Evolutionary conservation across 2,797 vertebrate species (phyloP), one percentile per base, ranked within the genome.

Genomic region (Lagorchestes hirsutus): DNA sequence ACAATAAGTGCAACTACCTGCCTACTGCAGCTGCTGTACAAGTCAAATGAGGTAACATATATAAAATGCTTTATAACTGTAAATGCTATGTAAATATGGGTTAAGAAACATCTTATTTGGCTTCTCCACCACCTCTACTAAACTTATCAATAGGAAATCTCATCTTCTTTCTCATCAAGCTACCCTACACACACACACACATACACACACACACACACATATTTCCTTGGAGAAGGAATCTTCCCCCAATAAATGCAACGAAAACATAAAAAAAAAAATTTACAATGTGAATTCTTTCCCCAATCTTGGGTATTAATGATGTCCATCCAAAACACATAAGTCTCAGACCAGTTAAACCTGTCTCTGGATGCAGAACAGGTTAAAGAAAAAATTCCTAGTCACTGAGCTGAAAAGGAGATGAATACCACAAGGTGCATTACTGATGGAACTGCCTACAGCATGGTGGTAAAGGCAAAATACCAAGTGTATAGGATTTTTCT

Each of bases 291-390:
- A 55, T 93, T 97, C 52, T 93, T 96, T 95, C 56, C 91, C 95
- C 54, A 96, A 95, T 9, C 46, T 95, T 92, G 1, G 94, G 14
- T 95, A 93, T 92, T 95, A 96, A 94, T 95, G 92, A 90, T 87
- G 93, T 6, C 5, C 62, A 67, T 16, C 46, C 34, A 90, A 50
- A 55, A 55, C 55, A 94, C 50, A 95, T 52, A 94, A 90, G 59
- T 52, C 87, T 59, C 52, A 90, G 91, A 93, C 46, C 93, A 97
- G 54, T 97, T 97, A 95, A 96, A 91, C 90, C 62, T 97, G 93
- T 94, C 91, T 58, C 0, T 62, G 28, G 94, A n/a, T 55, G 90
- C 28, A 54, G 9, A 46, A 94, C 50, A 94, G 55, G 57, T 40
- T n/a, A 93, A 96, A 95, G 92, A 90, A 82, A 56, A 16, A 92